These are phyloP conservation scores for Crematogaster levior DNA, from an alignment of 2,888 invertebrate genomes.

Conservation along the genomic window DNA sequence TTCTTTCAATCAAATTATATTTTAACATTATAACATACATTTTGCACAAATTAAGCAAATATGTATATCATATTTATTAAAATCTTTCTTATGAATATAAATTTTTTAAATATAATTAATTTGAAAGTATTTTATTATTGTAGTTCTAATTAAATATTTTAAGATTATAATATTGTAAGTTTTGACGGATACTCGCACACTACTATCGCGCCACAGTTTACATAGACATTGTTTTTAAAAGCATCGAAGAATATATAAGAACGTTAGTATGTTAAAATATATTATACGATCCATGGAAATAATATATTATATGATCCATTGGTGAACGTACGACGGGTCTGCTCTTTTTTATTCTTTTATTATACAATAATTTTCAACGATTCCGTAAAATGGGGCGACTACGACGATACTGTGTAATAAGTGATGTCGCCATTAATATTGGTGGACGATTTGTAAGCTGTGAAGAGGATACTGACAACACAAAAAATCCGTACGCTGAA, in stretches of 20 bases:
- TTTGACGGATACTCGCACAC: not conserved
- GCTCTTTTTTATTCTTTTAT: not conserved
- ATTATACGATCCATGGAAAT: no score
- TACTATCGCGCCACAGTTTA: not conserved
- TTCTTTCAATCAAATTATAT: constrained; percentile 55
- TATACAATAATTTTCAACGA: not conserved
- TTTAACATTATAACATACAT: constrained; percentile 46
- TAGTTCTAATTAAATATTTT: not conserved
- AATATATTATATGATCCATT: no score
- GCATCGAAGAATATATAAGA: not conserved
- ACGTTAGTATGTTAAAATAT: constrained; percentile 10
- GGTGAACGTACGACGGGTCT: no score
- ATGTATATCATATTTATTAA: constrained; percentile 67
- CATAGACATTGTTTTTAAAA: not conserved
- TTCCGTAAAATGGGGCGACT: constrained; percentile 28
- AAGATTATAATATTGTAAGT: not conserved
- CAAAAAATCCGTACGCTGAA: constrained; percentile 72
- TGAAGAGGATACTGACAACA: no score
- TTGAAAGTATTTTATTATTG: constrained; percentile 51
- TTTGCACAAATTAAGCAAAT: constrained; percentile 52
- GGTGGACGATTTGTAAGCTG: no score
- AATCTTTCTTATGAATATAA: constrained; percentile 58
- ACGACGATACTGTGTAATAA: no score
- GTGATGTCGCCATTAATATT: constrained; percentile 30
- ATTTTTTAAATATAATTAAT: constrained; percentile 71